Percentiles rank a stretch among this genome's conserved stretches.
These are phyloP conservation scores for Thecocarcelia acutangulata DNA, from an alignment of 2,888 invertebrate genomes.

Conservation along the genomic window DNA sequence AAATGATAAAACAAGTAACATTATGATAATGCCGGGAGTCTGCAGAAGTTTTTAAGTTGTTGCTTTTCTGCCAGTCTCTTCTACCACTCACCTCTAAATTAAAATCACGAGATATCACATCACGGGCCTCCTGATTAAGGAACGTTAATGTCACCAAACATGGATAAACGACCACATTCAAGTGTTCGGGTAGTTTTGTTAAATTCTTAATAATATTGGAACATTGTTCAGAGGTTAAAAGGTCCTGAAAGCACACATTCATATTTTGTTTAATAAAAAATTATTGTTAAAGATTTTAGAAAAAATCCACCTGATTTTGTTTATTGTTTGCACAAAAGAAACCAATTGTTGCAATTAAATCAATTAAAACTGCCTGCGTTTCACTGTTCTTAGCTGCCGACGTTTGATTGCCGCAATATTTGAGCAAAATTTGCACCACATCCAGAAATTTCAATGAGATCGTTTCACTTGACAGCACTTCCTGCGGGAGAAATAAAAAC, in stretches of 20 bases:
- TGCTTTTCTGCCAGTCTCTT: no score
- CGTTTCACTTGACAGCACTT: conserved; percentile 79
- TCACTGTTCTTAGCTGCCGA: conserved; percentile 77
- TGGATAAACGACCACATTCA: conserved; percentile 81
- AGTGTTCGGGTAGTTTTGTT: conserved; percentile 79
- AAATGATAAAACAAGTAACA: no score
- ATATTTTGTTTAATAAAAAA: neutral
- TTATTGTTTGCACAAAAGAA: conserved; percentile 81
- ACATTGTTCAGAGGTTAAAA: conserved; percentile 80
- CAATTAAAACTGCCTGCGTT: conserved; percentile 80
- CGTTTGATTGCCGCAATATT: conserved; percentile 76
- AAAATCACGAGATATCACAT: conserved; percentile 80
- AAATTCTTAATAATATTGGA: conserved; percentile 80
- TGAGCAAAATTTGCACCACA: conserved; percentile 79
- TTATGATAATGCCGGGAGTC: no score
- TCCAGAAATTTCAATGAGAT: conserved; percentile 80
- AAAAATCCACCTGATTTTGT: conserved; percentile 77
- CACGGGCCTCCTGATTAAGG: conserved; percentile 79
- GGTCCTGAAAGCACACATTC: conserved; percentile 74
- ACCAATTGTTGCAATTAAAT: conserved; percentile 81
- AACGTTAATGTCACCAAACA: conserved; percentile 80
- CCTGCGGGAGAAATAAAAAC: conserved; percentile 72
- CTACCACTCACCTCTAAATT: conserved; percentile 78
- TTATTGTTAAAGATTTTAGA: neutral
- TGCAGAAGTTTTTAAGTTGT: no score